Percentiles rank a stretch among this genome's conserved stretches.
phyloP scores from a whole-genome alignment of 2,113 vertebrate genomes.

The Pithys albifrons region DNA sequence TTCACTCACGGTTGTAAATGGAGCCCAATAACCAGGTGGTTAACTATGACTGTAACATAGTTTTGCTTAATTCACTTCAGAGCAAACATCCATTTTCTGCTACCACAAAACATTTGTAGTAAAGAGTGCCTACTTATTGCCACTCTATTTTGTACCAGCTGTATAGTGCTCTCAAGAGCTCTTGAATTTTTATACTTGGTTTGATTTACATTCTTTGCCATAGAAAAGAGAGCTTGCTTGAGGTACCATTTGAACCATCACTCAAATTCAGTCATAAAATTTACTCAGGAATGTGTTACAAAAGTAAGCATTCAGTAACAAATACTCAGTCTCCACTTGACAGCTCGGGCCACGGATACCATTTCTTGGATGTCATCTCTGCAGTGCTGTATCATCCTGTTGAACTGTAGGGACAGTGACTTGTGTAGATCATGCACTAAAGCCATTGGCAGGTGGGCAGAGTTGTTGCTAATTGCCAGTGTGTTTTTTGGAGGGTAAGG shows the following conservation, averaged over 20 bases:
- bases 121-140: not conserved
- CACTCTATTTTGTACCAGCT: not conserved
- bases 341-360: not conserved
- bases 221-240: not conserved
- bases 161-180: not conserved
- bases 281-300: not conserved
- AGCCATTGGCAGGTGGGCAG: not conserved
- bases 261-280: not conserved
- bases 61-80: not conserved
- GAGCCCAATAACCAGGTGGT: not conserved
- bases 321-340: not conserved
- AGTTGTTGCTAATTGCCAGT: not conserved
- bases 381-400: not conserved
- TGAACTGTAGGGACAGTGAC: not conserved
- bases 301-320: not conserved
- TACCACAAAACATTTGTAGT: not conserved
- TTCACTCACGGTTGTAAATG: not conserved
- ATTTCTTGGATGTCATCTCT: not conserved
- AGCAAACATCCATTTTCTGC: not conserved
- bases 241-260: not conserved
- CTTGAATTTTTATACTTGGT: not conserved
- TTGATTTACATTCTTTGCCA: conserved; percentile 13
- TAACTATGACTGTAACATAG: not conserved
- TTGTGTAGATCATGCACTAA: not conserved
- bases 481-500: not conserved